A percentile compares a stretch with the other conserved stretches of the same genome.
phyloP scores from a whole-genome alignment of 2,888 invertebrate species.

The Drosophila robusta region DNA sequence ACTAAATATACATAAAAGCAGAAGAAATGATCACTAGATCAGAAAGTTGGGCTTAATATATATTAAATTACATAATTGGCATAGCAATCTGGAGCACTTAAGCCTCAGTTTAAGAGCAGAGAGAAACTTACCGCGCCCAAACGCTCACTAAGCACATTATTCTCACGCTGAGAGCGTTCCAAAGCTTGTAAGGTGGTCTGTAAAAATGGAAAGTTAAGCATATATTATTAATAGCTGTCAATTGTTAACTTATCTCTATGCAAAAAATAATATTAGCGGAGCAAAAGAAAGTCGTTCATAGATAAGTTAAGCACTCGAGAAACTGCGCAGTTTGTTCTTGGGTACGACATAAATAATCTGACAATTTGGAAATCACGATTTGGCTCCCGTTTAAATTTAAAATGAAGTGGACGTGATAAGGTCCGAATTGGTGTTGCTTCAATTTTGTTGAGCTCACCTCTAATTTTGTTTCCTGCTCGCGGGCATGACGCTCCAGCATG shows the following conservation, averaged over 20 bases:
- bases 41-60: constrained; percentile 7
- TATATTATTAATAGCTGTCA: constrained; percentile 9
- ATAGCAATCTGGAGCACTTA: too few relatives aligned
- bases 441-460: constrained; percentile 71
- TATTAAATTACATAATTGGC: background rate
- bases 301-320: constrained; percentile 65
- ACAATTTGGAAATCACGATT: constrained; percentile 63
- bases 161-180: constrained; percentile 90
- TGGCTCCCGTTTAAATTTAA: constrained; percentile 32
- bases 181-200: constrained; percentile 89
- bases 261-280: constrained; percentile 14
- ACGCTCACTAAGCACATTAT: constrained; percentile 89
- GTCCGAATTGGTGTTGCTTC: constrained; percentile 7
- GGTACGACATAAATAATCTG: constrained; percentile 54
- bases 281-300: constrained; percentile 62
- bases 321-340: constrained; percentile 65
- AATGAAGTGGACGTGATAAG: constrained; percentile 57
- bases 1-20: background rate
- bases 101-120: background rate
- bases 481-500: constrained; percentile 92
- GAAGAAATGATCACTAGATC: constrained; percentile 1
- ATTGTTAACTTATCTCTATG: constrained; percentile 29
- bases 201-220: constrained; percentile 20
- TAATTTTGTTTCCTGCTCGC: constrained; percentile 90
- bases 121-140: constrained; percentile 87